Base-by-base conservation (phyloP, 2,888 invertebrate species). In the Seira ritae region DNA sequence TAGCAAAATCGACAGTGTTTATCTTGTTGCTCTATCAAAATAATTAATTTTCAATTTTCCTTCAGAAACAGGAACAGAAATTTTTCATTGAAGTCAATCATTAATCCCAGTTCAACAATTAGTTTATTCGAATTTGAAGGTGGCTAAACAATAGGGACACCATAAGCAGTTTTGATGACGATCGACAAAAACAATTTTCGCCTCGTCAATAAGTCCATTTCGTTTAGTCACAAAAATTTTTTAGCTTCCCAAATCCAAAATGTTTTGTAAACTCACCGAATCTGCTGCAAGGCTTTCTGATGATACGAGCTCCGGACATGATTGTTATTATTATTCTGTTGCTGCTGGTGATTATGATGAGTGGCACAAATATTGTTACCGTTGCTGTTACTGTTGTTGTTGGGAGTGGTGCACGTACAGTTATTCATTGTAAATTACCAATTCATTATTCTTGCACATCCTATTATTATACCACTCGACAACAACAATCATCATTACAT, bases 201-300 rank as follows among this genome's bases (percentile, higher is more conserved):
- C n/a, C n/a, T n/a, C n/a, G n/a, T n/a, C n/a, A n/a, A n/a, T n/a
- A n/a, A n/a, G n/a, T n/a, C n/a, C n/a, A n/a, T n/a, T n/a, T n/a
- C n/a, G n/a, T n/a, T n/a, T n/a, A n/a, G n/a, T n/a, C n/a, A n/a
- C n/a, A n/a, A n/a, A n/a, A n/a, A n/a, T n/a, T n/a, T n/a, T n/a
- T n/a, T n/a, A n/a, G n/a, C n/a, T n/a, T n/a, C n/a, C n/a, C n/a
- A n/a, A n/a, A n/a, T n/a, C 46, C 19, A 75, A 72, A 69, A 42
- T n/a, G n/a, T n/a, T n/a, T 42, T 42, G 42, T 12, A 8, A 6
- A 22, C 70, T 84, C 23, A 88, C 88, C 88, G 69, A 71, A 88
- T 88, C 75, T 88, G 87, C 74, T 87, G 86, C 10, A 88, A 74
- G 19, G 88, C 88, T 80, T 88, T 87, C 65, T 87, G 87, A 80